Evolutionary conservation across 2,113 vertebrate genomes (phyloP), one percentile per base, ranked within the genome.

Genomic region (Xyrauchen texanus): DNA sequence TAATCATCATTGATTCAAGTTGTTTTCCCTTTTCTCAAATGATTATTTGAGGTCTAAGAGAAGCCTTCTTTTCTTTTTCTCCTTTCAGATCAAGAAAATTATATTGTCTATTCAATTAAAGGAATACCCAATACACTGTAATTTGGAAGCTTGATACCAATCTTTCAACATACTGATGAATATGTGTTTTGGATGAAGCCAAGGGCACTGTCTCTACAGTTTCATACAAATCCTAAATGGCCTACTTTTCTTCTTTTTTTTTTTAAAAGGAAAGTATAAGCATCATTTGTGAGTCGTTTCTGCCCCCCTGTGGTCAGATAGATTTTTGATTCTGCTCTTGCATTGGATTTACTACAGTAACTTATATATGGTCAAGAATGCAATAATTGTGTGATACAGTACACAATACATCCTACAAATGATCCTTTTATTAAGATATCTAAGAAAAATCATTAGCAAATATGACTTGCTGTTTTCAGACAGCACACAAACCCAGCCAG

Each of bases 91-190:
- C 46, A 21, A 10, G 4, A 47, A 44, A 9, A 73, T 73, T 47
- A 47, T 7, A 47, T 47, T 21, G n/a, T 73, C 44, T 47, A 44
- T 47, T 44, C 10, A 60, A 16, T 60, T 72, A 60, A 60, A 60
- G n/a, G 42, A 60, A 47, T 15, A 34, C 9, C 70, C 47, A 15
- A 47, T 72, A 45, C 10, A 60, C 46, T 60, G 15, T 47, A 60
- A 60, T 60, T 9, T 47, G 6, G 44, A 15, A 46, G 42, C 55
- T 61, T 73, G 45, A 73, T 47, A 9, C n/a, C 55, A 60, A 73
- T 73, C 70, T 47, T 61, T 72, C 8, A 61, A 60, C 70, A 72
- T 60, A 46, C 7, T 15, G 60, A 73, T 73, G 44, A 47, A 46
- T 13, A 72, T 8, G 8, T 42, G 60, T 13, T 13, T 72, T 72